phyloP scores from a whole-genome alignment of 1,140 invertebrate species.

The Bombus impatiens region DNA sequence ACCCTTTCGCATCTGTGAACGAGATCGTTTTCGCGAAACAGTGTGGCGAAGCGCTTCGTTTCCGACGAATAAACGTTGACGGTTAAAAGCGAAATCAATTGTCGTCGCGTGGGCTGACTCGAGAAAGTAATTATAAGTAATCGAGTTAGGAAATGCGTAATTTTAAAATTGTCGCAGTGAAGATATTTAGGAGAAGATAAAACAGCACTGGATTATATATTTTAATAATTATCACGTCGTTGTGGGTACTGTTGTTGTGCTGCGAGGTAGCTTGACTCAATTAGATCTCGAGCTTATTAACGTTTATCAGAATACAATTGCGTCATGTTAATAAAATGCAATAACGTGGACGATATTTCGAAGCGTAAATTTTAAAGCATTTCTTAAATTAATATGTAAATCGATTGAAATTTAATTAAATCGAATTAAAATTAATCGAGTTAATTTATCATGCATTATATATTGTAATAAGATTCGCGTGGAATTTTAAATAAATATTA shows the following conservation, averaged over 20 bases:
- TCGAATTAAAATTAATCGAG: not conserved
- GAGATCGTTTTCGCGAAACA: not conserved
- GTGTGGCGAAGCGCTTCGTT: not conserved
- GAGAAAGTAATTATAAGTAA: too few species aligned
- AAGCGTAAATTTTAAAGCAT: not conserved
- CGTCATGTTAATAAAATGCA: not conserved
- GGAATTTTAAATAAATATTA: not conserved
- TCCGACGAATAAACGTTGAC: not conserved
- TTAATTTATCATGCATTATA: not conserved
- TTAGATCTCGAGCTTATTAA: not conserved
- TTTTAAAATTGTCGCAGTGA: too few species aligned
- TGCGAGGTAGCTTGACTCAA: not conserved
- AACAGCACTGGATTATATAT: not conserved
- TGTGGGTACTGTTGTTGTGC: not conserved
- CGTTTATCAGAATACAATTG: not conserved
- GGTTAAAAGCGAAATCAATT: too few species aligned
- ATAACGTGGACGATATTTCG: not conserved
- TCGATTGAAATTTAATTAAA: not conserved
- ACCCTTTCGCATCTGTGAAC: not conserved
- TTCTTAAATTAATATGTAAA: not conserved
- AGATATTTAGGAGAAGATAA: too few species aligned
- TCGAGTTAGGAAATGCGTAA: too few species aligned
- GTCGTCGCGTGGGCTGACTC: too few species aligned
- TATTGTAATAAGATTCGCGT: too few species aligned
- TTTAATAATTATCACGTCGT: conserved; percentile 1